Conservation (phyloP, 2,797 vertebrate species). For the Prunella strophiata region DNA sequence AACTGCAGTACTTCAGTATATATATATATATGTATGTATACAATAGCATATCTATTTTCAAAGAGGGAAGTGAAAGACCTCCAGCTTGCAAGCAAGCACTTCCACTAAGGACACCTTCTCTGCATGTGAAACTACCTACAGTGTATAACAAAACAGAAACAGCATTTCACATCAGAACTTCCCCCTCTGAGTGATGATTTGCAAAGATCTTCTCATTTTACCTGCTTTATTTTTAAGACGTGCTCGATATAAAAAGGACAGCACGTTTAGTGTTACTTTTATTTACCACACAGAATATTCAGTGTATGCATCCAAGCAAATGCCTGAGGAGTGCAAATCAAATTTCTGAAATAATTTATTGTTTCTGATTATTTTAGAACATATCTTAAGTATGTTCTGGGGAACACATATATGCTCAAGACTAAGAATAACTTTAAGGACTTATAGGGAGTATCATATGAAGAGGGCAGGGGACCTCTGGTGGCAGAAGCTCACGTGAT, state of each 20-base stretch:
- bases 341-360: background rate
- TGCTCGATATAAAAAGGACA: background rate
- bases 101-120: background rate
- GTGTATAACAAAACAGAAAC: background rate
- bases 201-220: background rate
- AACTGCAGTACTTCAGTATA: background rate
- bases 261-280: background rate
- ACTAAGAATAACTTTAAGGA: background rate
- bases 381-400: background rate
- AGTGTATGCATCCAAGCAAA: background rate
- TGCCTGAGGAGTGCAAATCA: background rate
- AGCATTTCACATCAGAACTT: background rate
- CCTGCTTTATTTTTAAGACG: background rate
- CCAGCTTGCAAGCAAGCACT: background rate
- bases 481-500: background rate
- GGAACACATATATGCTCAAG: background rate
- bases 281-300: background rate
- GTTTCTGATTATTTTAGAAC: background rate
- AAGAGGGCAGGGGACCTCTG: background rate
- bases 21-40: too few relatives aligned
- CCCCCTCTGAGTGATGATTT: background rate
- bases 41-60: rapidly evolving
- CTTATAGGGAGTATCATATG: background rate
- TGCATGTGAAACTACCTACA: background rate
- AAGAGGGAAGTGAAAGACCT: background rate